Evolutionary conservation across 2,113 vertebrate species (phyloP), one percentile per base, ranked within the genome.

Genomic region (Rhinogobius similis): DNA sequence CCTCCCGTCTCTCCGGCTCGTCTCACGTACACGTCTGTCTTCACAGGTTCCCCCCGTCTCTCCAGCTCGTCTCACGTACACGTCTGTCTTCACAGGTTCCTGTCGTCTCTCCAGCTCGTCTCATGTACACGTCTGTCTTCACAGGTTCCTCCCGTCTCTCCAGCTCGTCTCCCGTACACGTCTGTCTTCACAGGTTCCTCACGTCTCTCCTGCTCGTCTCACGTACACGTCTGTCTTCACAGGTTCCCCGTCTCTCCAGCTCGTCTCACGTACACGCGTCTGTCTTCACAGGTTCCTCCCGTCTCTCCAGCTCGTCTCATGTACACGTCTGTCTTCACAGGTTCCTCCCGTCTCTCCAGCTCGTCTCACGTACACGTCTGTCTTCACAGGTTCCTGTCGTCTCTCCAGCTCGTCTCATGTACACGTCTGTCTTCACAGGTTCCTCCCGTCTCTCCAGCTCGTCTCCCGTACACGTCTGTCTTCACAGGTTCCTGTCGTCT

Each of bases 291-390:
- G 32, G 32, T 7, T 36, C 1, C 9, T 36, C 32, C 32, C 5
- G 14, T 44, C 0, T 5, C 18, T 44, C 14, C 43, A 5, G n/a
- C 52, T 52, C 23, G 52, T 27, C 14, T 26, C 53, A 27, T 2
- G 7, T 56, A 4, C 20, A 6, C 13, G 20, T 38, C 18, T 32
- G 14, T 62, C 20, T 38, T 62, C 18, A 9, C 91, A 99, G 96
- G 96, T 52, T 98, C 96, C 76, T 92, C 94, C 10, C 95, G 97
- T 62, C 96, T 93, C 88, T 95, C 95, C 13, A 95, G 94, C 92
- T 95, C 95, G 32, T n/a, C n/a, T n/a, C n/a, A n/a, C n/a, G n/a
- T n/a, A n/a, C n/a, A n/a, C n/a, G n/a, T n/a, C n/a, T n/a, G n/a
- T n/a, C n/a, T 36, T 36, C 32, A 36, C 32, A 36, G 32, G 32